phyloP scores from a whole-genome alignment of 2,113 vertebrate genomes.

The Petaurus breviceps region DNA sequence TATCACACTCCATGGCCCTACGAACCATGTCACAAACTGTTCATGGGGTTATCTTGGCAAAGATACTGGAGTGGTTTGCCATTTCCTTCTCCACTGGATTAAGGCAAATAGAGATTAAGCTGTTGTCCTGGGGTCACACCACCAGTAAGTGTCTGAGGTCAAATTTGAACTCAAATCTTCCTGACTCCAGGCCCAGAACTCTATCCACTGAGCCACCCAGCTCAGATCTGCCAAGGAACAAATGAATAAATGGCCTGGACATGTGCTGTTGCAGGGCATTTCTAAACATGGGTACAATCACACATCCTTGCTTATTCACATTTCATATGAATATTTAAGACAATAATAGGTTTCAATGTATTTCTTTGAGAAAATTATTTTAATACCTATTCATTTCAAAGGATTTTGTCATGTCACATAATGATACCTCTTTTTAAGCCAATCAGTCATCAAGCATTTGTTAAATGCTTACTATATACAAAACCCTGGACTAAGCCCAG shows the following conservation, averaged over 20 bases:
- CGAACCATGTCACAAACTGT: not conserved
- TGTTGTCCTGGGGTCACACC: not conserved
- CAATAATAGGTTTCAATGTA: not conserved
- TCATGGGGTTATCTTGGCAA: not conserved
- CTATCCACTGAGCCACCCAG: not conserved
- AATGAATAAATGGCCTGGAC: not conserved
- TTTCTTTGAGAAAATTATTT: not conserved
- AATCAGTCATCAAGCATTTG: not conserved
- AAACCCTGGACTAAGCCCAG: not conserved
- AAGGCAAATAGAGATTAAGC: not conserved
- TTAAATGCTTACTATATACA: not conserved
- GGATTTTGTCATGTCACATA: not conserved
- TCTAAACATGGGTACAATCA: not conserved
- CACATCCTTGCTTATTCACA: not conserved
- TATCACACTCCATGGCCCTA: not conserved
- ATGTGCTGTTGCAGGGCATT: not conserved
- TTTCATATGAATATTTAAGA: not conserved
- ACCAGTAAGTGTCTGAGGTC: not conserved
- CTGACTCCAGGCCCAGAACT: not conserved
- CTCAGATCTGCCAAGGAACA: not conserved
- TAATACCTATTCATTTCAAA: not conserved
- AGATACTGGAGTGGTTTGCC: not conserved
- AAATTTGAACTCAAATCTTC: not conserved
- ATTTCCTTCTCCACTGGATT: conserved; percentile 9
- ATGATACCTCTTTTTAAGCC: not conserved